Evolutionary conservation across 2,888 invertebrate genomes (phyloP), one percentile per base, ranked within the genome.

Genomic region (Parasteatoda lunata): DNA sequence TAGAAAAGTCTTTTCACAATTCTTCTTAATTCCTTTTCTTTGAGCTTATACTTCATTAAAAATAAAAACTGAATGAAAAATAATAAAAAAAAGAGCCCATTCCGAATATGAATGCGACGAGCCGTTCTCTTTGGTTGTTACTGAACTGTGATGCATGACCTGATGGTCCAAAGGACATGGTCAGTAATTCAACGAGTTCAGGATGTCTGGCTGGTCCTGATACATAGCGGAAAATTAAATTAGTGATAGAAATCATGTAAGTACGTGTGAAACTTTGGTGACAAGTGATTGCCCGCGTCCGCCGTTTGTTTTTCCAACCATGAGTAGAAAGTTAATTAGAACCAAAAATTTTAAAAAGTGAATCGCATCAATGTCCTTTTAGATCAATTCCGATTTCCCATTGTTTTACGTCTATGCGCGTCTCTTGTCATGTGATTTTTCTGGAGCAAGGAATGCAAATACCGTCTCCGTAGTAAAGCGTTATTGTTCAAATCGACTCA

Each of bases 251-350:
- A 11, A 59, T 9, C 59, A 59, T 59, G 59, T 59, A 51, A 48
- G 51, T 30, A 77, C 47, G 69, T 78, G 78, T 64, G 6, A 76
- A 66, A 45, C 48, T 65, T 52, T 45, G 30, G 13, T 52, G 66
- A 68, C 77, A 66, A 68, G 68, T 68, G 11, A 13, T 77, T 47
- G 45, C 65, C 49, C n/a, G 45, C n/a, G 48, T 6, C 49, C 65
- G 76, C 13, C 69, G 54, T 69, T 54, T 54, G 69, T 69, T 47
- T 54, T 47, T 45, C 51, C 47, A 8, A 13, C 7, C 59, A n/a
- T 59, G 59, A 13, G 59, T 9, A n/a, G 59, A 59, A 59, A 59
- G 59, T 59, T 59, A 8, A 59, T 59, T 59, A n/a, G 59, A 59
- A 59, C 11, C 9, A n/a, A 13, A n/a, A 59, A 7, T 59, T 9